These are phyloP conservation scores for Forbesichthys agassizii DNA, from an alignment of 2,113 vertebrate genomes.

Conservation along the genomic window DNA sequence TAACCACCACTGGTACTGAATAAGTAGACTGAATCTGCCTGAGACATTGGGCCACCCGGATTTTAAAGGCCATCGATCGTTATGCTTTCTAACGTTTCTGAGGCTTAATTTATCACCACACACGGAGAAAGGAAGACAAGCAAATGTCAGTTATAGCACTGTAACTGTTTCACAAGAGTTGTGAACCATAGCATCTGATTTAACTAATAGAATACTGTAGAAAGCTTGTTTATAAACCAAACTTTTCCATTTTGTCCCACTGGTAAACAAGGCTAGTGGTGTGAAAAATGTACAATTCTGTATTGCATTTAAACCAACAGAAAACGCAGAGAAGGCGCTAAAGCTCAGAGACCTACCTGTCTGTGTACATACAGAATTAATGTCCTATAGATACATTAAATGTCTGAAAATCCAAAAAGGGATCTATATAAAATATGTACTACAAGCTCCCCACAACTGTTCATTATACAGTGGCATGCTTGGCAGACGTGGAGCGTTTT, in stretches of 20 bases:
- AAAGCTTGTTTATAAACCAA: conserved; percentile 41
- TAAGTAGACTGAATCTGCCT: conserved; percentile 37
- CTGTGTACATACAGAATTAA: conserved; percentile 4
- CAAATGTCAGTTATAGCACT: too few relatives aligned
- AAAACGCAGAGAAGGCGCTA: conserved; percentile 5
- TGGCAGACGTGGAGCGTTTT: conserved; percentile 68
- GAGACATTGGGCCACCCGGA: conserved; percentile 68
- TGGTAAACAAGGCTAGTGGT: not conserved
- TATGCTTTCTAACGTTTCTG: conserved; percentile 59
- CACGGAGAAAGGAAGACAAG: conserved; percentile 14
- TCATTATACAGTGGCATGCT: conserved; percentile 65
- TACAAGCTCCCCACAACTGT: conserved; percentile 64
- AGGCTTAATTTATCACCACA: conserved; percentile 54
- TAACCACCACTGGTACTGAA: conserved; percentile 58
- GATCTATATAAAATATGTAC: conserved; percentile 63
- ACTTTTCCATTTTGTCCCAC: conserved; percentile 14
- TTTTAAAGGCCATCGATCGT: conserved; percentile 65
- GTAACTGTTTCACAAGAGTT: too few relatives aligned
- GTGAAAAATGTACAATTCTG: not conserved
- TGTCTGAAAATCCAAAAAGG: conserved; percentile 42
- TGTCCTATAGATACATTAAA: conserved; percentile 23
- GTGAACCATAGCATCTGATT: conserved; percentile 32
- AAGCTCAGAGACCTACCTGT: not conserved
- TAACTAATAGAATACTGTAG: conserved; percentile 50
- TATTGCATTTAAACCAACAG: not conserved